Conservation (phyloP, 2,113 vertebrate genomes). For the Phrynocephalus versicolor region DNA sequence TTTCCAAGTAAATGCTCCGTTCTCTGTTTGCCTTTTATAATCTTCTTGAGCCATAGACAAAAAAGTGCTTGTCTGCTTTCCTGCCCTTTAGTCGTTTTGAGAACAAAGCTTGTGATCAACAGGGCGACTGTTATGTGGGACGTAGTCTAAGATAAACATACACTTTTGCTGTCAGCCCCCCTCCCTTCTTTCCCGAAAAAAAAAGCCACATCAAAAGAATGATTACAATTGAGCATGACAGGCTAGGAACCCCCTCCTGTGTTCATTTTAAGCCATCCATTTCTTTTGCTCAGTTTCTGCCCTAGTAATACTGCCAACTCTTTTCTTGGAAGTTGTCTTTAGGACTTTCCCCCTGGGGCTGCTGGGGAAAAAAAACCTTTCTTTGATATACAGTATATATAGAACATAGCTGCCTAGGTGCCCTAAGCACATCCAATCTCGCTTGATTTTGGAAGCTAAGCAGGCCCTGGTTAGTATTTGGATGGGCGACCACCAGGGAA, state of each 20-base stretch:
- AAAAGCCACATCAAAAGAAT: constrained; percentile 53
- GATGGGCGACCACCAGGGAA: no score
- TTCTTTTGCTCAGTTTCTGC: constrained; percentile 38
- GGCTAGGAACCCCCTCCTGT: not conserved
- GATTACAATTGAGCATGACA: constrained; percentile 55
- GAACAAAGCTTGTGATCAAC: constrained; percentile 28
- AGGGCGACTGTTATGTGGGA: constrained; percentile 63
- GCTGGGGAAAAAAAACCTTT: constrained; percentile 41
- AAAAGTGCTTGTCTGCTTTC: constrained; percentile 15
- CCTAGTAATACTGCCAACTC: constrained; percentile 28
- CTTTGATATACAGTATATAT: no score
- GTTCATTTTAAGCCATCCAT: constrained; percentile 48
- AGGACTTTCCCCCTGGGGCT: not conserved
- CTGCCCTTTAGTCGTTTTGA: constrained; percentile 11
- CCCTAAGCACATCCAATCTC: no score
- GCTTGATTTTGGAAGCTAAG: no score
- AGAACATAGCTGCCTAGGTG: no score
- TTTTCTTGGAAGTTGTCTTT: constrained; percentile 23
- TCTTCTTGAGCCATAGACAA: constrained; percentile 37
- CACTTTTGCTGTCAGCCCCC: constrained; percentile 50
- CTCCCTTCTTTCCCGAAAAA: not conserved
- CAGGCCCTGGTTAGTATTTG: no score
- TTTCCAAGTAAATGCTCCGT: constrained; percentile 57
- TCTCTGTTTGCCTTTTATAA: constrained; percentile 60
- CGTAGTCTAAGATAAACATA: constrained; percentile 62